phyloP scores from a whole-genome alignment of 2,113 vertebrate genomes.

The Dicentrarchus labrax region DNA sequence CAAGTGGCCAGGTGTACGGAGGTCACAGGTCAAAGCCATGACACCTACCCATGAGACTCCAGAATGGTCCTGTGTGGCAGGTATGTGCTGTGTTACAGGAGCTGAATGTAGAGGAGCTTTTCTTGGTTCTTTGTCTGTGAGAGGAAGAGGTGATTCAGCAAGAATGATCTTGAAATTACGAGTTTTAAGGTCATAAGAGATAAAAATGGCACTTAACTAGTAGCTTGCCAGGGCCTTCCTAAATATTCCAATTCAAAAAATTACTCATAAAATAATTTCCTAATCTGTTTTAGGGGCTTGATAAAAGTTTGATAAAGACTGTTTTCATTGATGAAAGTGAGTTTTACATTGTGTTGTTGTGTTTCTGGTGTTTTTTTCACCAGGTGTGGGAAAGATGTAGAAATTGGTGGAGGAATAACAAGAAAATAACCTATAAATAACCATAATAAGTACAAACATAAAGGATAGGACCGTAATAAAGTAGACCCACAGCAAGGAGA shows the following conservation, averaged over 20 bases:
- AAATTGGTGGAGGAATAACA: too few relatives aligned
- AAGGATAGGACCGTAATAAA: too few relatives aligned
- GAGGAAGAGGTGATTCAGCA: not conserved
- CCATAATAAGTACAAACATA: too few relatives aligned
- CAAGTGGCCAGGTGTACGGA: slow-evolving; percentile 36
- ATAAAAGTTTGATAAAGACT: not conserved
- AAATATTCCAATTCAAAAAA: not conserved
- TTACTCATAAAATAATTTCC: not conserved
- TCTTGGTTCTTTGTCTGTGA: not conserved
- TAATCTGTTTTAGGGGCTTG: not conserved
- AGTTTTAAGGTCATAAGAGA: not conserved
- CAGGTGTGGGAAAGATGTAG: too few relatives aligned
- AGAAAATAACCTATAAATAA: too few relatives aligned
- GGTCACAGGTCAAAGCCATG: slow-evolving; percentile 46
- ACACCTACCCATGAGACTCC: slow-evolving; percentile 17
- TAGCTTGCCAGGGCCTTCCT: not conserved
- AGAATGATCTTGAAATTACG: not conserved
- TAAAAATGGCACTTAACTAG: not conserved
- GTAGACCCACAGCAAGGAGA: too few relatives aligned
- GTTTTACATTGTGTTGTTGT: too few relatives aligned
- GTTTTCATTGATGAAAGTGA: not conserved
- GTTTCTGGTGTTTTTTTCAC: too few relatives aligned
- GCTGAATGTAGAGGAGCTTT: not conserved
- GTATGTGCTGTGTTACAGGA: too few relatives aligned
- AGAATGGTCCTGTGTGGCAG: not conserved